Evolutionary conservation across 2,888 invertebrate species (phyloP), one percentile per base, ranked within the genome.

Genomic region (Polyommatus icarus): DNA sequence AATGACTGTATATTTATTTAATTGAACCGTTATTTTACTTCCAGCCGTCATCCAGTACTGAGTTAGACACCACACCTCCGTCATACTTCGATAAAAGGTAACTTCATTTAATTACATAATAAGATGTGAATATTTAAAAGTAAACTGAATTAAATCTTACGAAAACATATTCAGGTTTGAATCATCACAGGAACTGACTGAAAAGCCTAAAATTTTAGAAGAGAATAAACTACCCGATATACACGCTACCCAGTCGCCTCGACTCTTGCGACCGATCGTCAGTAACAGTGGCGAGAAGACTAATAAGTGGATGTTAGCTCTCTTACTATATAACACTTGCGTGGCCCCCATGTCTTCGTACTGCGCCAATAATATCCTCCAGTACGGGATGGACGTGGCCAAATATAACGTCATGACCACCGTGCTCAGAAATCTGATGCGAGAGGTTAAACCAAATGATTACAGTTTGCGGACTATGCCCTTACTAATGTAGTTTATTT

Each of bases 331-430:
- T 82, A 91, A 93, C 76, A 87, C 90, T 4, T 94, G 94, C 80
- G 83, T 93, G 29, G 92, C 91, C 0, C 93, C 94, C 0, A 90
- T 93, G 88, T 93, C 93, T 0, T 80, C 86, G 0, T 93, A 93
- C 78, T 93, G 92, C 80, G 93, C 92, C 0, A 87, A 91, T 78
- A 91, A 83, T 76, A 89, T 92, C 46, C 80, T 93, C 8, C 89
- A 93, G 77, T 93, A 90, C 76, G 93, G 94, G 36, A 85, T 93
- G 82, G 94, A 94, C 78, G 91, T 87, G 10, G 93, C 93, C 24
- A 90, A 89, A 82, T 92, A 93, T 81, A 92, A 92, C 79, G 85
- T 93, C 72, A 80, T 90, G 24, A 84, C 89, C 20, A 81, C 87
- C 77, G 78, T 93, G 80, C 79, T 91, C 83, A 89, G 90, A 80